These are phyloP conservation scores for Mus minutoides DNA, from an alignment of 2,797 vertebrate species.

Conservation along the genomic window DNA sequence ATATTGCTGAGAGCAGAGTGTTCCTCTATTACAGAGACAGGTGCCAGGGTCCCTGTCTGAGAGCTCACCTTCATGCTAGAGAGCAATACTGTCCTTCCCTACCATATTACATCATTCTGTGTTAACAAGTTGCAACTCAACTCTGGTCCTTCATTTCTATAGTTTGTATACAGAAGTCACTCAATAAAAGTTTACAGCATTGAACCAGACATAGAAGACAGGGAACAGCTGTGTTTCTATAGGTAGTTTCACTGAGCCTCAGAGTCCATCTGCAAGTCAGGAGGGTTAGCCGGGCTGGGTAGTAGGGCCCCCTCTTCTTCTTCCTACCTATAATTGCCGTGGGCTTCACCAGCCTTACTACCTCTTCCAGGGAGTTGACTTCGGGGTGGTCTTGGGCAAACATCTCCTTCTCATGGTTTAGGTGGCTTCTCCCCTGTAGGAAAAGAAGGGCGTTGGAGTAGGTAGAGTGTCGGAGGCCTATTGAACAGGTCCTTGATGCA, in stretches of 20 bases:
- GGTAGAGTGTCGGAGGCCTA: no score
- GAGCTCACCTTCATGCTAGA: neutral
- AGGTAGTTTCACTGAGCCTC: neutral
- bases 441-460: slow-evolving; percentile 41
- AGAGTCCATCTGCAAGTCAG: slow-evolving; percentile 48
- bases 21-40: neutral
- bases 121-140: neutral
- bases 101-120: neutral
- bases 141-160: neutral
- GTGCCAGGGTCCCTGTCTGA: neutral
- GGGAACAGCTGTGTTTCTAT: neutral
- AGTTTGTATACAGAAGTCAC: neutral
- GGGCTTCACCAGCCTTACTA: slow-evolving; percentile 94
- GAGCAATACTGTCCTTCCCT: rapidly evolving
- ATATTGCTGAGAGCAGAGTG: neutral
- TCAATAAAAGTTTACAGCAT: neutral
- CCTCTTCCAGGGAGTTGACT: slow-evolving; percentile 94
- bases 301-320: rapidly evolving
- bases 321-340: slow-evolving; percentile 95
- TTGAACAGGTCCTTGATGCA: neutral
- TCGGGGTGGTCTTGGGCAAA: slow-evolving; percentile 96
- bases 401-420: slow-evolving; percentile 96
- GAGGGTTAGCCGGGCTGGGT: slow-evolving; percentile 23
- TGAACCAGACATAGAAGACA: neutral
- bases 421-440: slow-evolving; percentile 90